These are phyloP conservation scores for Papio anubis DNA, from an alignment of 2,113 vertebrate genomes.

Conservation along the genomic window DNA sequence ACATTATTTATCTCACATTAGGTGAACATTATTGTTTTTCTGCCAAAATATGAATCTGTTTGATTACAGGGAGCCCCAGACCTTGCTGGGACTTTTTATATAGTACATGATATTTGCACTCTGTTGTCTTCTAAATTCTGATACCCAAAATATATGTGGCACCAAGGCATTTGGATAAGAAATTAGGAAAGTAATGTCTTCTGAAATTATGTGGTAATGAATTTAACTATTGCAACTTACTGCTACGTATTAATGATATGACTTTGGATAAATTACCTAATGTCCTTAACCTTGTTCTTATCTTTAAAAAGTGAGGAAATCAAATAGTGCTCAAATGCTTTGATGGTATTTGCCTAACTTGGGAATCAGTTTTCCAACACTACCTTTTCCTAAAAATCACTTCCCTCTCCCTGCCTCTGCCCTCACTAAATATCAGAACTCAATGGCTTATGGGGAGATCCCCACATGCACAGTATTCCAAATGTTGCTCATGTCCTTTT, in stretches of 20 bases:
- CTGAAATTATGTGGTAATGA: not conserved
- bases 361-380: not conserved
- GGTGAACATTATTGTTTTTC: slow-evolving; percentile 46
- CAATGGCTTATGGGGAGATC: not conserved
- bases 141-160: not conserved
- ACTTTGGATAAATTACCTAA: slow-evolving; percentile 24
- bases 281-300: not conserved
- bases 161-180: not conserved
- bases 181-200: slow-evolving; percentile 23
- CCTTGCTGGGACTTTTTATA: slow-evolving; percentile 37
- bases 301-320: not conserved
- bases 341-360: not conserved
- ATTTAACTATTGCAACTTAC: slow-evolving; percentile 11
- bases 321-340: not conserved
- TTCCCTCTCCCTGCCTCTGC: not conserved
- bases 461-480: not conserved
- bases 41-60: slow-evolving; percentile 55
- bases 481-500: not conserved
- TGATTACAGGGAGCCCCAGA: slow-evolving; percentile 6
- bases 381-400: not conserved
- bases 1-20: not conserved
- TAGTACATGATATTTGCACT: slow-evolving; percentile 45
- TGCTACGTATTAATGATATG: not conserved
- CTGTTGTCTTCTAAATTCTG: slow-evolving; percentile 27
- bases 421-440: not conserved